phyloP scores from a whole-genome alignment of 2,888 invertebrate genomes.

The Dromius quadrimaculatus region DNA sequence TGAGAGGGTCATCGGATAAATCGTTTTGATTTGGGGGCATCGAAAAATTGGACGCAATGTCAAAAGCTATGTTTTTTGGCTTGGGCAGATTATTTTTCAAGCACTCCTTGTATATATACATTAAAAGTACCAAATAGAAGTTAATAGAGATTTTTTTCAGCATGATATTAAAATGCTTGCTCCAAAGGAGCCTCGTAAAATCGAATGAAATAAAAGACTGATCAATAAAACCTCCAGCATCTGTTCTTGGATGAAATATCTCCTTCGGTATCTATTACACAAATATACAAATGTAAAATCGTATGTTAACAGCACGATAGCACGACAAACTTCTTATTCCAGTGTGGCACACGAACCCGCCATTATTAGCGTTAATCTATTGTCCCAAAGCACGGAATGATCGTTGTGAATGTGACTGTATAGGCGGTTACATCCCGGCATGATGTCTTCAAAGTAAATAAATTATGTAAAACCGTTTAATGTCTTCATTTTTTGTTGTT shows the following conservation, averaged over 20 bases:
- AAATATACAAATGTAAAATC: slow-evolving; percentile 44
- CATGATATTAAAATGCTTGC: too few species aligned
- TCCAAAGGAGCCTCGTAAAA: too few species aligned
- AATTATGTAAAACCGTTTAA: slow-evolving; percentile 22
- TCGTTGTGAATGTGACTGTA: slow-evolving; percentile 29
- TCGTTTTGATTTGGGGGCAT: too few species aligned
- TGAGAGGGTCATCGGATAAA: too few species aligned
- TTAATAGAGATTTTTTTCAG: too few species aligned
- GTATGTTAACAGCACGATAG: slow-evolving; percentile 46
- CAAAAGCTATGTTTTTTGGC: too few species aligned
- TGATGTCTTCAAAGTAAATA: slow-evolving; percentile 29
- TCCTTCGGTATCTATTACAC: slow-evolving; percentile 47
- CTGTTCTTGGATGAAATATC: slow-evolving; percentile 34
- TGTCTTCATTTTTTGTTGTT: slow-evolving; percentile 48
- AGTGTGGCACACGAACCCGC: slow-evolving; percentile 43
- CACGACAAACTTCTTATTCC: slow-evolving; percentile 51
- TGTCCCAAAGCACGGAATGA: slow-evolving; percentile 43
- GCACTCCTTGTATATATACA: too few species aligned
- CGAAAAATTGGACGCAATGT: too few species aligned
- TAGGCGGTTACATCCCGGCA: slow-evolving; percentile 14
- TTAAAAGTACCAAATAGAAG: too few species aligned
- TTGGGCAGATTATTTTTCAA: too few species aligned
- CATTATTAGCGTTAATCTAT: slow-evolving; percentile 48
- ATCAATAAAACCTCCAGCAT: not conserved
- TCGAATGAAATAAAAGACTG: not conserved